Base-by-base conservation (phyloP, 1,140 invertebrate genomes). In the Dendrolimus punctatus region DNA sequence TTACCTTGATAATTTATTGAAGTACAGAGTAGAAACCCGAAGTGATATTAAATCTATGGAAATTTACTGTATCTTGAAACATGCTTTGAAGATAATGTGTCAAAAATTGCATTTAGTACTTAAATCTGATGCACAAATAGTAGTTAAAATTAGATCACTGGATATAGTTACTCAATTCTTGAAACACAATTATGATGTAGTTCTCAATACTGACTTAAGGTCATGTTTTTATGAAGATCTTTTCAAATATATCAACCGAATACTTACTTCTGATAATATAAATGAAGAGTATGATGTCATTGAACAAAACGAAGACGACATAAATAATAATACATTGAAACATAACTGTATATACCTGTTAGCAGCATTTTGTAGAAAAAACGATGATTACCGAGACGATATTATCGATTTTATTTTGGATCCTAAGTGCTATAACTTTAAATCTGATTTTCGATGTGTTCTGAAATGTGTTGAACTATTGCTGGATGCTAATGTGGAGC, bases 351-450 rank as follows among this genome's bases (percentile, higher is more conserved):
- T 81, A 1, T 65, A 66, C 48, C 46, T 78, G 2, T 54, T 85
- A 4, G 73, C 77, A 7, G 69, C 75, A 4, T 84, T 77, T 49
- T 85, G 82, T 59, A 68, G 67, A 39, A 64, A 66, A 38, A 41
- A 45, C 1, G 56, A 51, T 37, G 55, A 61, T 40, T 76, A 73
- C 48, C 70, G 71, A 7, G 66, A 73, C 9, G 80, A 84, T 48
- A 41, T 85, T 41, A 53, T 78, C 0, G 72, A 78, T 38, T 64
- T 73, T 39, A 70, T 85, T 57, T 55, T 84, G 5, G 70, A 81
- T 57, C 51, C 60, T n/a, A 67, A 71, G 46, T 41, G 75, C 38
- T 84, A 84, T 49, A 68, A 74, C 53, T 78, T 79, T 48, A 53
- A 58, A 8, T 57, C 48, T 8, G 77, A 84, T 56, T 52, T 76